Conservation (phyloP, 2,888 invertebrate species). For the Cantharis nigra region DNA sequence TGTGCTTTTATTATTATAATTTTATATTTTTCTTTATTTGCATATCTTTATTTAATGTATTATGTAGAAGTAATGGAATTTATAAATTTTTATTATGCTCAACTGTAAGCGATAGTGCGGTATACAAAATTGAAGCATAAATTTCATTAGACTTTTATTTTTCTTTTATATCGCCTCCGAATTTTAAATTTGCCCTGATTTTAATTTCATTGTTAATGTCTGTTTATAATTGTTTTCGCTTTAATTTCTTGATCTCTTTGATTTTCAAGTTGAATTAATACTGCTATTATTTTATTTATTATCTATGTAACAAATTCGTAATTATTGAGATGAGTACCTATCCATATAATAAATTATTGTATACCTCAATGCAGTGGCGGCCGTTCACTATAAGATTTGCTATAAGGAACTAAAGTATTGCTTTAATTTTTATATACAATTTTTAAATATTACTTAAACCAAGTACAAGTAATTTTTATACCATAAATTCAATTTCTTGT, state of each 20-base stretch:
- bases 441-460: no score
- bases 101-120: not conserved
- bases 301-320: no score
- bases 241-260: not conserved
- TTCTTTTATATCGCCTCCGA: not conserved
- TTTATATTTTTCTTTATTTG: not conserved
- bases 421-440: no score
- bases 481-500: no score
- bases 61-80: not conserved
- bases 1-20: not conserved
- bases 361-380: no score
- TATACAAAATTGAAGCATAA: not conserved
- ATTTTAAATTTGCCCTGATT: not conserved
- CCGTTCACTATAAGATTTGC: no score
- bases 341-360: no score
- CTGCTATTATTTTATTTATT: no score
- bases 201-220: not conserved
- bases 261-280: not conserved
- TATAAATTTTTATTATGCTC: not conserved
- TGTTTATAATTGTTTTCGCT: not conserved
- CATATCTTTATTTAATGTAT: not conserved
- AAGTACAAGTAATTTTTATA: no score
- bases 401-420: no score
- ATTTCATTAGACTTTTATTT: not conserved
- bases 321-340: no score